Conservation (phyloP, 2,888 invertebrate species). For the Tachina fera region DNA sequence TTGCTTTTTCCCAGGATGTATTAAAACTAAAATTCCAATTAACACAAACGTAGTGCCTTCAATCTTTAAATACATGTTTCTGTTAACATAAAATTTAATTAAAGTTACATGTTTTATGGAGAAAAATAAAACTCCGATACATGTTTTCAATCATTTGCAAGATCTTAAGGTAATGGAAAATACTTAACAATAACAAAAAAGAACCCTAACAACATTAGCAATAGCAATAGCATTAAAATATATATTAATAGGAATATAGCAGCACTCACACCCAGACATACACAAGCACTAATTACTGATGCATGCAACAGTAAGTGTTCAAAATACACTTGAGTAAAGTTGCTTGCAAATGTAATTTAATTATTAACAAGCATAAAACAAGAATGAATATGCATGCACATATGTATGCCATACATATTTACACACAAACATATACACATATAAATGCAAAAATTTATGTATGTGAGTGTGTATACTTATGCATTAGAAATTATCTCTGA, state of each 20-base stretch:
- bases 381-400: constrained; percentile 30
- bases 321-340: constrained; percentile 58
- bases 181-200: constrained; percentile 25
- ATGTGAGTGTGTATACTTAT: background rate
- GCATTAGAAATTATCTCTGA: background rate
- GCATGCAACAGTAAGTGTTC: constrained; percentile 65
- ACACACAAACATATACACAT: too few species aligned
- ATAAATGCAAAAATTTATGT: background rate
- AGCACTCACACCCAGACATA: background rate
- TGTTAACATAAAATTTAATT: constrained; percentile 41
- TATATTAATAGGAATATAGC: background rate
- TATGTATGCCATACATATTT: background rate
- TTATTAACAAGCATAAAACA: constrained; percentile 69
- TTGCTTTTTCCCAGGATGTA: too few species aligned
- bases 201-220: background rate
- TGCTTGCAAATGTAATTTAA: constrained; percentile 69
- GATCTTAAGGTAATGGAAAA: constrained; percentile 53
- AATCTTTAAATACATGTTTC: background rate
- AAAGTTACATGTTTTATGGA: constrained; percentile 33
- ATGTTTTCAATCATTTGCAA: constrained; percentile 48
- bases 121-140: background rate
- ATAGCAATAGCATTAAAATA: background rate
- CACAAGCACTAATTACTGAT: constrained; percentile 48
- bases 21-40: background rate
- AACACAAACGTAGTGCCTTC: background rate